phyloP scores from a whole-genome alignment of 2,888 invertebrate genomes.

The Strigamia maritima region DNA sequence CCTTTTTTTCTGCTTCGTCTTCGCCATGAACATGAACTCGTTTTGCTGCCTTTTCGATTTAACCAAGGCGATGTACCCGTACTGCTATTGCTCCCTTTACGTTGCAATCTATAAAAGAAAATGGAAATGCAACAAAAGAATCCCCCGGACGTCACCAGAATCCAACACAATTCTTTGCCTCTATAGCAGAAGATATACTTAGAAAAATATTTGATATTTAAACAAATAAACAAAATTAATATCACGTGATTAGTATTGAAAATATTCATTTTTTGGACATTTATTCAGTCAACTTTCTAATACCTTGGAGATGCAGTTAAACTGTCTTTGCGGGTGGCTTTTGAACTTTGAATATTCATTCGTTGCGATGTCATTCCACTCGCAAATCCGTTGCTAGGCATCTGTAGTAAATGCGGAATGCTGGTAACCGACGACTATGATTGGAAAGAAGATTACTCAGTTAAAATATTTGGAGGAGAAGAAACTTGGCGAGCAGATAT shows the following conservation, averaged over 20 bases:
- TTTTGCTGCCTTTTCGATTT: constrained; percentile 52
- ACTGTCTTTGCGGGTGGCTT: constrained; percentile 41
- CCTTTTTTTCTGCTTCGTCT: constrained; percentile 47
- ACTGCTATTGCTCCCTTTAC: constrained; percentile 42
- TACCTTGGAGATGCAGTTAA: constrained; percentile 43
- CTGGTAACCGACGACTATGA: constrained; percentile 30
- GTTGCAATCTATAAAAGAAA: constrained; percentile 38
- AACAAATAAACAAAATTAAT: too few relatives aligned
- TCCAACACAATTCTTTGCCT: too few relatives aligned
- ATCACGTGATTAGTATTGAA: too few relatives aligned
- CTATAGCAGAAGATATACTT: too few relatives aligned
- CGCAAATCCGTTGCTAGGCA: constrained; percentile 24
- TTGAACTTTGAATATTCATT: constrained; percentile 41
- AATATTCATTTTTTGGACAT: too few relatives aligned
- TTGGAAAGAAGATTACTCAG: constrained; percentile 28
- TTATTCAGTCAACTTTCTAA: neutral
- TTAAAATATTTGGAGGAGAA: neutral
- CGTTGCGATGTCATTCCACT: constrained; percentile 38
- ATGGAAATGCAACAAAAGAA: neutral
- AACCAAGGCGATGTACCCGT: constrained; percentile 40
- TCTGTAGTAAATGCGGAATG: constrained; percentile 28
- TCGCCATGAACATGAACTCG: constrained; percentile 50
- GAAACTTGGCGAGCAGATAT: constrained; percentile 31
- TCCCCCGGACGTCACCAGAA: too few relatives aligned
- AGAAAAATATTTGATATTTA: too few relatives aligned